These are phyloP conservation scores for Cariama cristata DNA, from an alignment of 2,113 vertebrate genomes.

Conservation along the genomic window DNA sequence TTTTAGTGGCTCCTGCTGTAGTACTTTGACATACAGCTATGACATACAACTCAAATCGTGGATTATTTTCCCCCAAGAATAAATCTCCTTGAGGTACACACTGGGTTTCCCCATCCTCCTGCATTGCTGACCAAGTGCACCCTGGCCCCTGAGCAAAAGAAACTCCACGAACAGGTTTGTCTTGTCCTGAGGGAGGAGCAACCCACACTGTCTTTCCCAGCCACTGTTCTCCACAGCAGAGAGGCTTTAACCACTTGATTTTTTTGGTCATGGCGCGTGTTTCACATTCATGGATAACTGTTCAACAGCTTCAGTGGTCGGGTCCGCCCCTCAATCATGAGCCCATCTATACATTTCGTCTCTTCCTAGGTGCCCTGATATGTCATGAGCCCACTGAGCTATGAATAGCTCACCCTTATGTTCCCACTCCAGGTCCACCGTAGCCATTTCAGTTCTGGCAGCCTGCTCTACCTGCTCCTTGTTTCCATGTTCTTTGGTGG, in stretches of 20 bases:
- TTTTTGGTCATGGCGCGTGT: rapidly evolving
- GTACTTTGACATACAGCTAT: not conserved
- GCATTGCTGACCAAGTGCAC: not conserved
- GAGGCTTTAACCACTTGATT: not conserved
- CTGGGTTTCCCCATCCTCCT: not conserved
- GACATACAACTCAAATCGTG: not conserved
- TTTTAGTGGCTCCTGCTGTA: not conserved
- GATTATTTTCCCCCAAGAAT: not conserved
- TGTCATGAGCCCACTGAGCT: not conserved
- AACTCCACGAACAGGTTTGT: not conserved
- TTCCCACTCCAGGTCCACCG: not conserved
- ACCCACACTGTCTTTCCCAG: not conserved
- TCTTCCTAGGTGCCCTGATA: not conserved
- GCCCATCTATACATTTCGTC: not conserved
- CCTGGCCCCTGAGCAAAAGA: not conserved
- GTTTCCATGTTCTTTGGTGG: not conserved
- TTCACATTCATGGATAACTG: not conserved
- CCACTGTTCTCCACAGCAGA: not conserved
- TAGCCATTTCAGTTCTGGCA: not conserved
- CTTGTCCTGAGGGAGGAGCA: not conserved
- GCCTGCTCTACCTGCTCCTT: not conserved
- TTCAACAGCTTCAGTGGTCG: not conserved
- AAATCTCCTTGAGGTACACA: not conserved
- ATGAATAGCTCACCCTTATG: rapidly evolving
- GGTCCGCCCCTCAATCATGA: rapidly evolving